Evolutionary conservation across 2,113 vertebrate genomes (phyloP).

Genomic region (Phalacrocorax brasilianus): DNA sequence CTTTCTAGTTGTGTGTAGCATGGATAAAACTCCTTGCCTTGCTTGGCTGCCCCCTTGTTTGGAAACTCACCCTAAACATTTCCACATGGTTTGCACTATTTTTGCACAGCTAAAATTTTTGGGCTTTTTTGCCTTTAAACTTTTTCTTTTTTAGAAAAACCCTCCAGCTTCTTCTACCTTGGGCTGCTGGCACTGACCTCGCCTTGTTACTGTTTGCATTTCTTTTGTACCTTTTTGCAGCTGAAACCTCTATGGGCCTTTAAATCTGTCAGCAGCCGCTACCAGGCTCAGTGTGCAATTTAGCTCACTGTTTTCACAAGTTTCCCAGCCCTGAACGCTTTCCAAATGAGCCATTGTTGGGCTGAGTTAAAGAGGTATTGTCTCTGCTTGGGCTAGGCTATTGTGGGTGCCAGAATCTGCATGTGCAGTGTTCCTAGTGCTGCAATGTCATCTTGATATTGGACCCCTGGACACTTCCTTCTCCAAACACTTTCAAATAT

Average conservation of each 20-base stretch:
- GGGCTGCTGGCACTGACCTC: slow-evolving; percentile 55
- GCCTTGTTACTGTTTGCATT: slow-evolving; percentile 66
- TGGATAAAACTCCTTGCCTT: slow-evolving; percentile 60
- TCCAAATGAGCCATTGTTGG: slow-evolving; percentile 68
- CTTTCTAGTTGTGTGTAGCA: slow-evolving; percentile 61
- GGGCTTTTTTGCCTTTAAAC: neutral
- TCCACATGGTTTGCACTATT: slow-evolving; percentile 68
- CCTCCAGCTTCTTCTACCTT: slow-evolving; percentile 36
- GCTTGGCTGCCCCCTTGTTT: slow-evolving; percentile 63
- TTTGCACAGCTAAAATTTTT: slow-evolving; percentile 15
- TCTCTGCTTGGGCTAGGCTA: slow-evolving; percentile 12
- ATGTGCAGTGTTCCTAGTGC: neutral
- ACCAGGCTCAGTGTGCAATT: slow-evolving; percentile 69
- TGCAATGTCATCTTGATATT: slow-evolving; percentile 19
- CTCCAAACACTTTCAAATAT: neutral
- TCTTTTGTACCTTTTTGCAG: slow-evolving; percentile 69
- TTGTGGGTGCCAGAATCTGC: slow-evolving; percentile 11
- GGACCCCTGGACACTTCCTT: neutral
- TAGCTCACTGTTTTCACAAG: slow-evolving; percentile 71
- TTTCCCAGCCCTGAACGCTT: slow-evolving; percentile 50
- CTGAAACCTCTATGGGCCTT: slow-evolving; percentile 54
- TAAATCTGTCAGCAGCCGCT: slow-evolving; percentile 68
- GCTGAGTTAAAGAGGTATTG: slow-evolving; percentile 62
- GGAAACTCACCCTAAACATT: slow-evolving; percentile 69
- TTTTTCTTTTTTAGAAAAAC: neutral